These are phyloP conservation scores for Furnarius figulus DNA, from an alignment of 2,113 vertebrate genomes.

Conservation along the genomic window DNA sequence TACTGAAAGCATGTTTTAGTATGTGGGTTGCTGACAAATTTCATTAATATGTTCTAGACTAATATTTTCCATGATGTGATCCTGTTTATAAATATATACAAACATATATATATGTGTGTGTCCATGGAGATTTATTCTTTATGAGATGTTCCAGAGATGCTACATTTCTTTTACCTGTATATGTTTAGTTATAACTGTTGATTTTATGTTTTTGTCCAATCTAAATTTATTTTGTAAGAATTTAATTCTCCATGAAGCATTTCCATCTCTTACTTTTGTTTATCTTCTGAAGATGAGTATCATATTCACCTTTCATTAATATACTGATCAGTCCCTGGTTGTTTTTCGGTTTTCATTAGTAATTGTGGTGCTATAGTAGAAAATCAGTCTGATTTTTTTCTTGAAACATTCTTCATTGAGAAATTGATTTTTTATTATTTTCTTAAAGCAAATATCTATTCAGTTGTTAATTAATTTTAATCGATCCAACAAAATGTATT, in stretches of 20 bases:
- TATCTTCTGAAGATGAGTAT: background rate
- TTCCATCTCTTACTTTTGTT: background rate
- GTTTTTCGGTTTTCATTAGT: background rate
- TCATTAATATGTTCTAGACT: background rate
- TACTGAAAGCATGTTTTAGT: background rate
- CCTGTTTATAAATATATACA: background rate
- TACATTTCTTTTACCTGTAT: background rate
- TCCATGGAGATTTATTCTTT: background rate
- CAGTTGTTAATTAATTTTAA: background rate
- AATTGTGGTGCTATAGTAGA: background rate
- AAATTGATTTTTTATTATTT: background rate
- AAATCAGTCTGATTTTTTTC: background rate
- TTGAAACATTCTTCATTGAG: background rate
- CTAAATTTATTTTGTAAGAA: background rate
- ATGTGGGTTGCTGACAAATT: background rate
- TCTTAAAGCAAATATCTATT: background rate
- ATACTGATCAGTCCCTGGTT: background rate
- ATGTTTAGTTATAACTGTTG: background rate
- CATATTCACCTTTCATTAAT: background rate
- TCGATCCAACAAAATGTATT: background rate
- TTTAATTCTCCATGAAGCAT: background rate
- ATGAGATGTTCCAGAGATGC: background rate
- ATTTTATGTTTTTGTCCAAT: background rate
- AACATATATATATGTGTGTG: background rate
- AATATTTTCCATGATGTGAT: background rate